Percentiles rank a stretch among this genome's conserved stretches.
These are phyloP conservation scores for Urocitellus parryii DNA, from an alignment of 2,113 vertebrate genomes.

Conservation along the genomic window DNA sequence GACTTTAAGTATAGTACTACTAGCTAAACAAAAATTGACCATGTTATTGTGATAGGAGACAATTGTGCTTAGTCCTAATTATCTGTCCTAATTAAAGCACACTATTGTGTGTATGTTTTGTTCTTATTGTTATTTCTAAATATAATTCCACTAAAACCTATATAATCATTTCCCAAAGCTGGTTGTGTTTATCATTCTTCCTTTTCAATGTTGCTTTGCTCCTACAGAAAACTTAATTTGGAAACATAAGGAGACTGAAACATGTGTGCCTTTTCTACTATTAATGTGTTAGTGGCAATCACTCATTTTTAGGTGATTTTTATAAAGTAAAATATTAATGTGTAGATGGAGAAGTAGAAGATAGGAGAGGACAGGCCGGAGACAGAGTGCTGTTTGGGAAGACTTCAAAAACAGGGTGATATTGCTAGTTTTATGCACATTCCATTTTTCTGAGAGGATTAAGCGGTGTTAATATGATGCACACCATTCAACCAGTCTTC, in stretches of 20 bases:
- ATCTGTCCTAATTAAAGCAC: neutral
- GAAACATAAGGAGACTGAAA: neutral
- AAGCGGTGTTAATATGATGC: conserved; percentile 21
- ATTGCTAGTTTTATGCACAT: neutral
- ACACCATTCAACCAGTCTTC: neutral
- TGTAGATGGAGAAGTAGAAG: neutral
- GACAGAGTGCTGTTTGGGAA: neutral
- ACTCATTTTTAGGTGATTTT: neutral
- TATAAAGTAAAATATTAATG: neutral
- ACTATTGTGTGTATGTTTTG: neutral
- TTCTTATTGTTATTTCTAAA: neutral
- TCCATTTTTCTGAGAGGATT: neutral
- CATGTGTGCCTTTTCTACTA: neutral
- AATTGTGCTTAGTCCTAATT: neutral
- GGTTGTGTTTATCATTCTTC: accelerated
- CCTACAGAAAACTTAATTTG: neutral
- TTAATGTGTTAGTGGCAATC: neutral
- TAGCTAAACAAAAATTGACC: neutral
- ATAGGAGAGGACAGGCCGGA: neutral
- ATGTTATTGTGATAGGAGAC: neutral
- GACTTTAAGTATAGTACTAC: neutral
- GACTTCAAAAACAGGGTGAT: neutral
- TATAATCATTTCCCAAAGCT: neutral
- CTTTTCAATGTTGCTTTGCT: neutral
- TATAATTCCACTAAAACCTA: neutral